These are phyloP conservation scores for Buphagus erythrorhynchus DNA, from an alignment of 2,797 vertebrate species.

Conservation along the genomic window DNA sequence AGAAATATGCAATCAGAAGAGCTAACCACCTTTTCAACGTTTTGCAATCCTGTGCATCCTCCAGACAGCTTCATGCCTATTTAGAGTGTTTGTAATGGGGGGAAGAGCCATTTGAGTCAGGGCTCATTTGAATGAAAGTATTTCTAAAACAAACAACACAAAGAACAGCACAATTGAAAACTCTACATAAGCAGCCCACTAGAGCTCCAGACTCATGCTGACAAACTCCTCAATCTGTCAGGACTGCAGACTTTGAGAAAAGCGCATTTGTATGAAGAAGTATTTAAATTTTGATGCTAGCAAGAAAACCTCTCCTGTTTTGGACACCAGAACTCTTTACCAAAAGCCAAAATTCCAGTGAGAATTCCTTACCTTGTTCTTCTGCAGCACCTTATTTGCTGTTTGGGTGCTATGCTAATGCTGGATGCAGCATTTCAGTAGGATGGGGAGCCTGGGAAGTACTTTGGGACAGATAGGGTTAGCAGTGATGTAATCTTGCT, in stretches of 20 bases:
- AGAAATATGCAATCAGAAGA: background rate
- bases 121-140: background rate
- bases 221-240: background rate
- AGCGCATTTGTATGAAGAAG: background rate
- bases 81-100: background rate
- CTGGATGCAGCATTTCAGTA: background rate
- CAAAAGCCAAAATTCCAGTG: background rate
- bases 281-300: background rate
- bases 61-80: background rate
- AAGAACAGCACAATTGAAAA: background rate
- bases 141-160: background rate
- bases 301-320: background rate
- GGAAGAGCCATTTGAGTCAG: background rate
- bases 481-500: background rate
- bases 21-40: background rate
- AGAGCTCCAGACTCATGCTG: background rate
- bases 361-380: background rate
- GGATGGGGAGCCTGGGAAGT: background rate
- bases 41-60: background rate
- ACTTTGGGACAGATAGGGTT: background rate
- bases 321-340: background rate
- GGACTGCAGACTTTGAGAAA: background rate
- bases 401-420: background rate
- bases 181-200: background rate
- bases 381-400: background rate